Evolutionary conservation across 2,888 invertebrate species (phyloP), one percentile per base, ranked within the genome.

Genomic region (Pecten maximus): DNA sequence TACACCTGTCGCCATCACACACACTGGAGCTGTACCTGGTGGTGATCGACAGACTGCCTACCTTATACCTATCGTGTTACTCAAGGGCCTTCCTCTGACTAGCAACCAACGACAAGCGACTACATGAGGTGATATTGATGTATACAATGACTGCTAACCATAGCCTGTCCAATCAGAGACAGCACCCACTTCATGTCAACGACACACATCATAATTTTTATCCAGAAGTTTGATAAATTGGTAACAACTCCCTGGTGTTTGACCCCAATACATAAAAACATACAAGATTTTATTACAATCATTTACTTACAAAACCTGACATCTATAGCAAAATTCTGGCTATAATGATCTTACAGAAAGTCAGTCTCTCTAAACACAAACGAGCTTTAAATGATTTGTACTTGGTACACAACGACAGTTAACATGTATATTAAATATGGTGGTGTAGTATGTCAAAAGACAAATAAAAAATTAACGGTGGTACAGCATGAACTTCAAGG

Each of bases 361-460:
- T 54, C 23, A 54, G n/a, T 54, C 6, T 23, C 54, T 74, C 28
- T 74, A 74, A 35, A 74, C 74, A 35, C 0, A 35, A 74, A 54
- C 6, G 54, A 54, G 23, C 54, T 74, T 28, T 12, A 74, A 74
- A 54, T 60, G n/a, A 60, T 60, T 3, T 74, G 74, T 74, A 74
- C 74, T 74, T 74, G 28, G 74, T 74, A 74, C 74, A 74, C 15
- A 8, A 28, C 74, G 6, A 74, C 35, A 74, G 74, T 74, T n/a
- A 8, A 74, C 74, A 35, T 74, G 74, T 74, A 74, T 74, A 23
- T 60, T 23, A 60, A 23, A 74, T 74, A 35, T 74, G 74, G 35
- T 35, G 74, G 74, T 74, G 74, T 28, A 74, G 2, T 23, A 74
- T 74, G 74, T 74, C 74, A 74, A 74, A 74, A 74, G 74, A 74